phyloP scores from a whole-genome alignment of 2,797 vertebrate genomes.

The Microctenopoma lineatum region DNA sequence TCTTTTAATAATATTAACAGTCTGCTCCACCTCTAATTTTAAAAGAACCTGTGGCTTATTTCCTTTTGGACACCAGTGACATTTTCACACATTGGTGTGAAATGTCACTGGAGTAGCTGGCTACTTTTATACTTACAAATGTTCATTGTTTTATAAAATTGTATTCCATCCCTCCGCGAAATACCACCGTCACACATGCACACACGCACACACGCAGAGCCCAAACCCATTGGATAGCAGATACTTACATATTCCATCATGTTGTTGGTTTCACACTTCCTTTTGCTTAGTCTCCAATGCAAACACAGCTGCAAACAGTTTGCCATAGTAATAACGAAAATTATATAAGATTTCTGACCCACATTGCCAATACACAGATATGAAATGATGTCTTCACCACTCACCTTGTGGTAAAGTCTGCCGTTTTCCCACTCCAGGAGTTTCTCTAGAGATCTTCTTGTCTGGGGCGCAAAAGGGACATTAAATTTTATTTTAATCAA shows the following conservation, averaged over 20 bases:
- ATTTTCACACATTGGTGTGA: too few species aligned
- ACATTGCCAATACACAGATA: background rate
- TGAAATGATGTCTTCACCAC: slow-evolving; percentile 31
- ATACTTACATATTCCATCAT: slow-evolving; percentile 99
- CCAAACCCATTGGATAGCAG: slow-evolving; percentile 72
- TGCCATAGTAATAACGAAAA: slow-evolving; percentile 29
- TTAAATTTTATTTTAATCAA: background rate
- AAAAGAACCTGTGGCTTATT: too few species aligned
- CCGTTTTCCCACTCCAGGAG: slow-evolving; percentile 99
- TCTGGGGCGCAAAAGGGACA: slow-evolving; percentile 60
- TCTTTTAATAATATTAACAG: too few species aligned
- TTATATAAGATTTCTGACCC: background rate
- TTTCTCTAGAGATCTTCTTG: slow-evolving; percentile 95
- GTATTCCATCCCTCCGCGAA: too few species aligned
- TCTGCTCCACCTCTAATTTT: too few species aligned
- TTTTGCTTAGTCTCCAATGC: slow-evolving; percentile 99
- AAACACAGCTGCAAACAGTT: slow-evolving; percentile 93
- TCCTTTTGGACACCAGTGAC: too few species aligned
- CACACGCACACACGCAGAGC: slow-evolving; percentile 16
- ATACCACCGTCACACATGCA: too few species aligned
- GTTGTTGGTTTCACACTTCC: slow-evolving; percentile 99
- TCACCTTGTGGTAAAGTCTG: slow-evolving; percentile 97
- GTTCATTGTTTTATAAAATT: too few species aligned
- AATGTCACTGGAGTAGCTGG: too few species aligned
- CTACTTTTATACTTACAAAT: too few species aligned